A percentile compares a stretch with the other conserved stretches of the same genome.
Evolutionary conservation across 2,113 vertebrate genomes (phyloP).

Genomic region (Micronycteris hirsuta): DNA sequence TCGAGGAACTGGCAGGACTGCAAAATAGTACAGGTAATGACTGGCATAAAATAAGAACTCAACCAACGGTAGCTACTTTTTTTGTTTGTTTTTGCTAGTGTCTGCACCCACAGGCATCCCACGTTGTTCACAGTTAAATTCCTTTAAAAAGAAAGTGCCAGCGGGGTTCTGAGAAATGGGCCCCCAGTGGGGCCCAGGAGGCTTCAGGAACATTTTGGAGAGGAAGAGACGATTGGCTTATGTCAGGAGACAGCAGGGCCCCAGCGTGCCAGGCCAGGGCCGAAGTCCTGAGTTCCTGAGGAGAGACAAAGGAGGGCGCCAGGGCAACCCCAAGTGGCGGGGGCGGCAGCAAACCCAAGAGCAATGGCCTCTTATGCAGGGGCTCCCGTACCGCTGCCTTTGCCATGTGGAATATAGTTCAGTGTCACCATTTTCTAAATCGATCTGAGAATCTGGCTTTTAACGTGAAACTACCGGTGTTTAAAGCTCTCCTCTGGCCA

Average conservation of each 20-base stretch:
- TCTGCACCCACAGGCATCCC: neutral
- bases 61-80: neutral
- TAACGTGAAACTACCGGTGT: neutral
- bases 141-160: neutral
- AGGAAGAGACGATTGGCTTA: neutral
- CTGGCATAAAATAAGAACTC: neutral
- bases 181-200: rapidly evolving
- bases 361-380: rapidly evolving
- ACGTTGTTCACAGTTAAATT: neutral
- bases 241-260: too few species aligned
- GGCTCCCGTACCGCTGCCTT: rapidly evolving
- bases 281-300: rapidly evolving
- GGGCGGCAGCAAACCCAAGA: too few species aligned
- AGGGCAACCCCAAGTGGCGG: rapidly evolving
- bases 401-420: neutral
- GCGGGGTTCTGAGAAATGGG: neutral
- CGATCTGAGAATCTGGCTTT: neutral
- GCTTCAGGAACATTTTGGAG: neutral
- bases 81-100: neutral
- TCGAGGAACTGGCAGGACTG: neutral
- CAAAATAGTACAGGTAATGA: too few species aligned
- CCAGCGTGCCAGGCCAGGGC: neutral
- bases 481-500: neutral
- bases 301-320: rapidly evolving
- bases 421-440: neutral